These are phyloP conservation scores for Athene noctua DNA, from an alignment of 2,113 vertebrate species.

Conservation along the genomic window DNA sequence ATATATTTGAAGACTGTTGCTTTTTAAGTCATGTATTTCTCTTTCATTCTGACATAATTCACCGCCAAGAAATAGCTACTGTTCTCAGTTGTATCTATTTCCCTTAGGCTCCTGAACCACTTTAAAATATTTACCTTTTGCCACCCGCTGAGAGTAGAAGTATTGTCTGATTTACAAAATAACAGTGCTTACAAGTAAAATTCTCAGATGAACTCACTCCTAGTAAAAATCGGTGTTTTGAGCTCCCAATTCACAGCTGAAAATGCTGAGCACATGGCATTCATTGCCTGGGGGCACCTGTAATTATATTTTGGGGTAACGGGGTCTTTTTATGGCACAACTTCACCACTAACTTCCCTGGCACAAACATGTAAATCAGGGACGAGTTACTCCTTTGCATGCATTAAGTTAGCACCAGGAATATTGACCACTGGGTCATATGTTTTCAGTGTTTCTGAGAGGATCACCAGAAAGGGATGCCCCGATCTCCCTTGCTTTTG, in stretches of 20 bases:
- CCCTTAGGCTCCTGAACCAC: not conserved
- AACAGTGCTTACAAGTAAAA: not conserved
- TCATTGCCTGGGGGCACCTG: not conserved
- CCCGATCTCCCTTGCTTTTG: not conserved
- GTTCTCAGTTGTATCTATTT: not conserved
- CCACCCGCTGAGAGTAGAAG: not conserved
- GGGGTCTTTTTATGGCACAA: not conserved
- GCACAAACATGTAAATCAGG: fast-evolving
- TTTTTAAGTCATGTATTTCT: not conserved
- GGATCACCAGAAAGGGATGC: not conserved
- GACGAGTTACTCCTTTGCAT: fast-evolving
- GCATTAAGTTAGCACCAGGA: fast-evolving
- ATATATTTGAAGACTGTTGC: not conserved
- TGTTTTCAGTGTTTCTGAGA: not conserved
- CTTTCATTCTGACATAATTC: not conserved
- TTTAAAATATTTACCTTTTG: not conserved
- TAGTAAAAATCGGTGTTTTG: not conserved
- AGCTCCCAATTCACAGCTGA: not conserved
- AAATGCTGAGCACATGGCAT: not conserved
- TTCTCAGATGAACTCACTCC: not conserved
- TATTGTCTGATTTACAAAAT: not conserved
- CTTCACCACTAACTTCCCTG: not conserved
- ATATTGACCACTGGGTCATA: fast-evolving
- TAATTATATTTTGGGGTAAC: not conserved
- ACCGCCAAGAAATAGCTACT: not conserved